These are phyloP conservation scores for Bovichtus diacanthus DNA, from an alignment of 2,797 vertebrate genomes.

Conservation along the genomic window DNA sequence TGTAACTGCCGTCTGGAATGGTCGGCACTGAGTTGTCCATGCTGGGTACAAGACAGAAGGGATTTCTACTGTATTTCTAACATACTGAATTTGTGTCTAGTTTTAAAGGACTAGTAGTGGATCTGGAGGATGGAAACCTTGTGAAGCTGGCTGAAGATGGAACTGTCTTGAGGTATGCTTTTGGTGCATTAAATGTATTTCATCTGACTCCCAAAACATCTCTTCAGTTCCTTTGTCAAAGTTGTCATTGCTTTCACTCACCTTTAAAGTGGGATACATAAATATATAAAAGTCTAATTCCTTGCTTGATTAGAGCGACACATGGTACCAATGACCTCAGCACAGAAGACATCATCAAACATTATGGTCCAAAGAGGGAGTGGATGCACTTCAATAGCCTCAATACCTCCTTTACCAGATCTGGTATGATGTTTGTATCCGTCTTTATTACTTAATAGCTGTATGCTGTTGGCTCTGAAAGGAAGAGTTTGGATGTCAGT, in stretches of 20 bases:
- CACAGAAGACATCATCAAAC: conserved; percentile 87
- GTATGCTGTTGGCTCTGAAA: background rate
- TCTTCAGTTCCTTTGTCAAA: background rate
- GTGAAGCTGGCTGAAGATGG: conserved; percentile 94
- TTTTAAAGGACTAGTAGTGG: conserved; percentile 94
- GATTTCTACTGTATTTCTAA: background rate
- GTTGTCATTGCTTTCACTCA: background rate
- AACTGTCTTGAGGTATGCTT: conserved; percentile 91
- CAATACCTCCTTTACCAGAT: conserved; percentile 89
- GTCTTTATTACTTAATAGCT: conserved; percentile 5
- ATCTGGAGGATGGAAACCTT: conserved; percentile 95
- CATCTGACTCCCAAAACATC: background rate
- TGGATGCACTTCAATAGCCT: conserved; percentile 94
- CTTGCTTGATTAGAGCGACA: conserved; percentile 86
- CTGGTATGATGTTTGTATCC: conserved; percentile 83
- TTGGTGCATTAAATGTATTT: background rate
- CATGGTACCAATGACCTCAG: conserved; percentile 91
- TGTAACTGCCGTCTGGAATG: background rate
- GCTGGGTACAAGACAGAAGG: background rate
- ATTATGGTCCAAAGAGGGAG: conserved; percentile 88
- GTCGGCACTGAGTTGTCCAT: background rate
- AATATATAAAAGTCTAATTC: conserved; percentile 3
- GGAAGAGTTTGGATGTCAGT: too few species aligned
- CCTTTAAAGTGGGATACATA: background rate
- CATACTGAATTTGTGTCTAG: conserved; percentile 74